Evolutionary conservation across 2,113 vertebrate genomes (phyloP).

Genomic region (Psittacula cyanocephala): DNA sequence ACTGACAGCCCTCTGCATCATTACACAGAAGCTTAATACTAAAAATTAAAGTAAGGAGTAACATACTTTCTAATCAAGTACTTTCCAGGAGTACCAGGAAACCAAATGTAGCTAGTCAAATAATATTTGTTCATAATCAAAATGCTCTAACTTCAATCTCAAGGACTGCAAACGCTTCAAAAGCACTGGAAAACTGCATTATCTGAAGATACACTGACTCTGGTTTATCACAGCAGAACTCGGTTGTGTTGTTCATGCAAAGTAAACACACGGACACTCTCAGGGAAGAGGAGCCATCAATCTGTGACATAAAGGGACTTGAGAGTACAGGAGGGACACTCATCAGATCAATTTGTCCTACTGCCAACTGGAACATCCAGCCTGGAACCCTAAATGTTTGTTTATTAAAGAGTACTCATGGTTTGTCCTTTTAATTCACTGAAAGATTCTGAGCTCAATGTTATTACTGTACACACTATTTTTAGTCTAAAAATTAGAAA

Average conservation of each 20-base stretch:
- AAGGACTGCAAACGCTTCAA: neutral
- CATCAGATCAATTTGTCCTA: slow-evolving; percentile 55
- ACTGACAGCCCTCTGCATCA: neutral
- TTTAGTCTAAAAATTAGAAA: neutral
- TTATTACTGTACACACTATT: neutral
- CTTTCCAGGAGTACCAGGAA: neutral
- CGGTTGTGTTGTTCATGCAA: neutral
- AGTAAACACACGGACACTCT: slow-evolving; percentile 32
- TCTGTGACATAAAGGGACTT: slow-evolving; percentile 64
- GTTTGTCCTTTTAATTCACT: slow-evolving; percentile 15
- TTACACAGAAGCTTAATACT: neutral
- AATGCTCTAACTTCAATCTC: neutral
- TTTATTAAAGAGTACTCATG: neutral
- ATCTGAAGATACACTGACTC: neutral
- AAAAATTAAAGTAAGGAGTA: neutral
- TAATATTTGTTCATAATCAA: neutral
- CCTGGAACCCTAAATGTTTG: slow-evolving; percentile 35
- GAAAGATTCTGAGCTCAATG: neutral
- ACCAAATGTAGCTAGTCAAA: neutral
- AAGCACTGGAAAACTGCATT: neutral
- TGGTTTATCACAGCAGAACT: neutral
- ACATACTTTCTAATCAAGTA: neutral
- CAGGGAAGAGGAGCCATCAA: slow-evolving; percentile 34
- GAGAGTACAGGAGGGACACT: slow-evolving; percentile 48
- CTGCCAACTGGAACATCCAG: slow-evolving; percentile 55